Percentiles rank a stretch among this genome's conserved stretches.
Conservation (phyloP, 2,888 invertebrate species). For the Drosophila neutralis region DNA sequence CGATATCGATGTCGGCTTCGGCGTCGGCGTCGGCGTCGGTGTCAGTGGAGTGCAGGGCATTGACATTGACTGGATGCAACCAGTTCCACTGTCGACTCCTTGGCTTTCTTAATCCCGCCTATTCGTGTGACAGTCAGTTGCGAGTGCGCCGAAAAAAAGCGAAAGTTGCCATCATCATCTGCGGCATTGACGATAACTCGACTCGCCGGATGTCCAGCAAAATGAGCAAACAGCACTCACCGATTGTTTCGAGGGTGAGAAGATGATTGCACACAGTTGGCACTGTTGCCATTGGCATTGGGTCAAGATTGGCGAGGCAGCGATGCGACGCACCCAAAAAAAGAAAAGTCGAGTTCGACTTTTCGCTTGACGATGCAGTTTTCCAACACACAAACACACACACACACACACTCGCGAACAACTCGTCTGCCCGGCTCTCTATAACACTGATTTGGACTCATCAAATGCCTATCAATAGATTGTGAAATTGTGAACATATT, state of each 20-base stretch:
- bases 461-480: constrained; percentile 45
- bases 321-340: constrained; percentile 34
- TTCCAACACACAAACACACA: constrained; percentile 11
- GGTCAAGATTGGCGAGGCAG: constrained; percentile 35
- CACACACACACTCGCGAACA: background rate
- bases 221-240: constrained; percentile 1
- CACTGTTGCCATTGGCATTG: constrained; percentile 24
- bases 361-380: constrained; percentile 27
- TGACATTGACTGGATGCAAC: constrained; percentile 51
- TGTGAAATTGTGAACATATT: constrained; percentile 53
- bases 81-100: constrained; percentile 37
- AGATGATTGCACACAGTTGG: background rate
- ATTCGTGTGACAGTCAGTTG: constrained; percentile 48
- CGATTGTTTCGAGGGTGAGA: constrained; percentile 8
- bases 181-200: constrained; percentile 29
- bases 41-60: constrained; percentile 42
- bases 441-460: constrained; percentile 54
- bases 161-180: constrained; percentile 53
- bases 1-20: background rate
- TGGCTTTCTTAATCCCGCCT: constrained; percentile 62
- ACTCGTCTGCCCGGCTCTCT: constrained; percentile 36
- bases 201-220: constrained; percentile 55
- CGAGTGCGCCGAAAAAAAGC: constrained; percentile 55
- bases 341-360: constrained; percentile 43
- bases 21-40: constrained; percentile 14